phyloP scores from a whole-genome alignment of 1,140 invertebrate genomes.

The Tetranychus urticae region DNA sequence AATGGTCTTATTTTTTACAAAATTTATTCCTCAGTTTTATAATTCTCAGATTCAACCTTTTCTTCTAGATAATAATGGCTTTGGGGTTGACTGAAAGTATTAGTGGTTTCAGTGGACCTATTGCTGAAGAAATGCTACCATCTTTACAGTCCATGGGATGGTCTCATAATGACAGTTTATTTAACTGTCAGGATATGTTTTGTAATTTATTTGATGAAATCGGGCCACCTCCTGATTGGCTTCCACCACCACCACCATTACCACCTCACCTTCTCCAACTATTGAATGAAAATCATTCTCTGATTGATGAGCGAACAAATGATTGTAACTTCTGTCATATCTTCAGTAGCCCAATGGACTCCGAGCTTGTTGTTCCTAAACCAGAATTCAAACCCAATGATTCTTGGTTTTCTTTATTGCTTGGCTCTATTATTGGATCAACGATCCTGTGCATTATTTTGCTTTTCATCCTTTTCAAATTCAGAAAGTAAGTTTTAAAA shows the following conservation, averaged over 20 bases:
- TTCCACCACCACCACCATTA: constrained; percentile 8
- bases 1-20: too few relatives aligned
- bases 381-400: not conserved
- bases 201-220: not conserved
- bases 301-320: not conserved
- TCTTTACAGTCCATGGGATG: too few relatives aligned
- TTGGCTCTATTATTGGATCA: not conserved
- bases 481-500: constrained; percentile 4
- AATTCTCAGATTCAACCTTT: too few relatives aligned
- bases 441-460: not conserved
- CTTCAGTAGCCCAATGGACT: constrained; percentile 1
- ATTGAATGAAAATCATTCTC: constrained; percentile 2
- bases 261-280: constrained; percentile 1
- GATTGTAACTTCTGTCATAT: constrained; percentile 8
- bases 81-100: too few relatives aligned
- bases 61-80: too few relatives aligned
- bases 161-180: not conserved
- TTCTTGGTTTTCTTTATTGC: constrained; percentile 4
- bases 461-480: constrained; percentile 2
- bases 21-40: too few relatives aligned
- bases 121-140: too few relatives aligned
- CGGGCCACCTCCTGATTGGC: constrained; percentile 7
- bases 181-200: not conserved
- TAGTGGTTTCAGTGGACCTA: too few relatives aligned
- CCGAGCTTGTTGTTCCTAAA: not conserved